Conservation (phyloP, 2,797 vertebrate genomes). For the Hybognathus amarus region DNA sequence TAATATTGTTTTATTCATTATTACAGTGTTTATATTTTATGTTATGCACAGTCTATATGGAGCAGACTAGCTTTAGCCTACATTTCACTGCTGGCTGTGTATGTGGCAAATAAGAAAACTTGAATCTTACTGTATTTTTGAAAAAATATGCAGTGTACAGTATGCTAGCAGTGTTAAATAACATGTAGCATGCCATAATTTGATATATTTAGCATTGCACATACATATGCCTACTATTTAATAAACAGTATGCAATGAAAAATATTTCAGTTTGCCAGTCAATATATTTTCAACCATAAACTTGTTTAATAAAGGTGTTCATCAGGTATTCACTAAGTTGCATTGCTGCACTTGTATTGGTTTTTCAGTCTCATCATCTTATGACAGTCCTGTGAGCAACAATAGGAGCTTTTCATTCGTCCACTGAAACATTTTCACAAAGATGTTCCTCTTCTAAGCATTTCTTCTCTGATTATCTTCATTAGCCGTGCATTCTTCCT, state of each 20-base stretch:
- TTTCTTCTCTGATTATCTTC: slow-evolving; percentile 29
- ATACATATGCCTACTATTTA: background rate
- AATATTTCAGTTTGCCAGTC: background rate
- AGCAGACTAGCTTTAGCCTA: background rate
- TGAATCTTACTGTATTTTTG: no score
- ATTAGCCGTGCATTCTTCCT: slow-evolving; percentile 66
- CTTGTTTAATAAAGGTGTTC: background rate
- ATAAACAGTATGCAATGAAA: background rate
- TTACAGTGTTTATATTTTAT: background rate
- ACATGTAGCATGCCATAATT: no score
- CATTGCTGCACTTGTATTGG: background rate
- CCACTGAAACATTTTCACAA: background rate
- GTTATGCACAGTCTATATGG: background rate
- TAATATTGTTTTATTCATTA: no score
- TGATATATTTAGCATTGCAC: background rate
- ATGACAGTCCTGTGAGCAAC: background rate
- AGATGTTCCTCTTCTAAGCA: background rate
- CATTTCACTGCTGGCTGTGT: background rate
- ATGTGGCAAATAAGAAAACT: background rate
- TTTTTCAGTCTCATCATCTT: background rate
- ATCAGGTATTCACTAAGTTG: background rate
- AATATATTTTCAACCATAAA: background rate
- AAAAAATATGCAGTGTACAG: no score
- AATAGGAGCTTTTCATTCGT: background rate
- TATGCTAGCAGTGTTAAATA: no score